Evolutionary conservation across 2,888 invertebrate species (phyloP), one percentile per base, ranked within the genome.

Genomic region (Drosophila suboccidentalis): DNA sequence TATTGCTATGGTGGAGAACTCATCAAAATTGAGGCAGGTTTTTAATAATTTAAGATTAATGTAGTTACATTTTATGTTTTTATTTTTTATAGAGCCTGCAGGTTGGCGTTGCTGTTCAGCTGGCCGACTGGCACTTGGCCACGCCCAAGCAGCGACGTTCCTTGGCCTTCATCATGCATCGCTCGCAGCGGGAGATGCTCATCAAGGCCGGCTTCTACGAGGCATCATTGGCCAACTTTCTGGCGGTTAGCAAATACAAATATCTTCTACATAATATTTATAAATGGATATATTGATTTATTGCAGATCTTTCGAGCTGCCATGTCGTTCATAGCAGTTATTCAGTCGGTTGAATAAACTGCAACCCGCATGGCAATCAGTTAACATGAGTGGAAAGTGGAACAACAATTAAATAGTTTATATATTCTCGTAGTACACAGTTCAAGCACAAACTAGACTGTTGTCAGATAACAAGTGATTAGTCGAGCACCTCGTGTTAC

Each of bases 1-100:
- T 92, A 92, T 57, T 92, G 92, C 53, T 92, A 92, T 55, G 92
- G 92, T 15, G 92, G 92, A 0, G 92, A 92, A 61, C 90, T 92
- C 17, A 78, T 92, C 6, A 91, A 90, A 78, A 66, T 78, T 5
- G 92, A 92, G 89, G 92, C 80, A 71, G 38, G 77, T 15, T 38
- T 59, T 41, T 32, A 22, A 8, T 13, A 5, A 8, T 44, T 1
- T 15, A 0, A 11, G 13, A 3, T 4, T 32, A 9, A 32, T 32
- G 32, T 3, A 9, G 9, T 13, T 34, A 3, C 13, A 4, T 34
- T 36, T 13, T 13, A 13, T 36, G 0, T 13, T 32, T 34, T 11
- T 0, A 4, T 8, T 29, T 2, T 8, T 8, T 15, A 19, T 4
- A 92, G 92, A 92, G 92, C 49, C 67, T 80, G 6, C 80, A 79